These are phyloP conservation scores for Drosophila repleta DNA, from an alignment of 1,140 invertebrate species.

Conservation along the genomic window DNA sequence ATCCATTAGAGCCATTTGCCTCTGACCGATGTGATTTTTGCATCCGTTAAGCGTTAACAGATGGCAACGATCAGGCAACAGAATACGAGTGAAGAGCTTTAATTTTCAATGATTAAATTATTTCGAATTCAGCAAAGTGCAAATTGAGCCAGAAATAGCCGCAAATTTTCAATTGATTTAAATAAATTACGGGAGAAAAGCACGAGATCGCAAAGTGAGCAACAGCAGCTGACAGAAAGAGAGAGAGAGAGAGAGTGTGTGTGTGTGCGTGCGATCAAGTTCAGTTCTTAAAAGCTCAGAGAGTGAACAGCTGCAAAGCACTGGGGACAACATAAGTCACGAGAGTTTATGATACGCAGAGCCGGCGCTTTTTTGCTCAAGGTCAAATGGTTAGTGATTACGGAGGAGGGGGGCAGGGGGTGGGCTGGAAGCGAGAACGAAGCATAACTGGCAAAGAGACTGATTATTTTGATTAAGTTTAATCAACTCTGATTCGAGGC, in stretches of 20 bases:
- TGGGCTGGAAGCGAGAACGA: not conserved
- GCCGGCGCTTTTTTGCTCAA: slow-evolving; percentile 35
- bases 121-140: slow-evolving; percentile 60
- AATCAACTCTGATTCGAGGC: slow-evolving; percentile 57
- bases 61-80: slow-evolving; percentile 26
- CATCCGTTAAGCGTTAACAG: slow-evolving; percentile 1
- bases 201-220: slow-evolving; percentile 52
- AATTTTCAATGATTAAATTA: slow-evolving; percentile 66
- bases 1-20: not conserved
- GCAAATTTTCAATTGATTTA: slow-evolving; percentile 74
- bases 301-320: slow-evolving; percentile 28
- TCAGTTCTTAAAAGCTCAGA: slow-evolving; percentile 42
- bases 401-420: slow-evolving; percentile 3
- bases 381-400: slow-evolving; percentile 56
- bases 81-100: slow-evolving; percentile 12
- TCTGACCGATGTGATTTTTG: not conserved
- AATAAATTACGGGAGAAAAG: slow-evolving; percentile 63
- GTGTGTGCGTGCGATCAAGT: slow-evolving; percentile 10
- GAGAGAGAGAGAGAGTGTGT: slow-evolving; percentile 3
- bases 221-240: not conserved
- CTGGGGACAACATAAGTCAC: slow-evolving; percentile 62
- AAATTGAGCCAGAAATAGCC: slow-evolving; percentile 62
- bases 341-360: slow-evolving; percentile 59
- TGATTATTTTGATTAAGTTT: slow-evolving; percentile 56
- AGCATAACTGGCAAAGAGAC: not conserved